Base-by-base conservation (phyloP, 2,888 invertebrate species). In the Tuta absoluta region DNA sequence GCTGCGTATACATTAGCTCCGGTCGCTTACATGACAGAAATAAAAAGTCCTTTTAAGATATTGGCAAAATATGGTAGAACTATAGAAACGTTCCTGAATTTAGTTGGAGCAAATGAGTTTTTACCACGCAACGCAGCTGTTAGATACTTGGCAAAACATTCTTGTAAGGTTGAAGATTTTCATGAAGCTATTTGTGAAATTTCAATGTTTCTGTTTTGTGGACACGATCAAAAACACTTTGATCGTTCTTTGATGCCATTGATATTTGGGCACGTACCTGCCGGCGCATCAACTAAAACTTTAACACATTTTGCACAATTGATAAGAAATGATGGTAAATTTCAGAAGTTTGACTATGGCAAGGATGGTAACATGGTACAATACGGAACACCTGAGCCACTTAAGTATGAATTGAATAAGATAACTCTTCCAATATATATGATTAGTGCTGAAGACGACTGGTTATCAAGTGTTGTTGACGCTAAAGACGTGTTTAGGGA, bases 211-310 rank as follows among this genome's bases (percentile, higher is more conserved):
- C 82, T 95, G 10, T 75, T 97, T 0, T 94, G 93, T 69, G 97
- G 97, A 0, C 94, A 94, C 73, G 96, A 95, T 81, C 86, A 91
- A 61, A 85, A 85, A 19, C 94, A 96, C 78, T 93, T 96, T 66
- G 95, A 96, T 75, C 83, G 93, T 91, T 91, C 93, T 41, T 80
- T 95, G 65, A 73, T 96, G 62, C 95, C 95, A 0, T 83, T 95
- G 0, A 94, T 96, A 68, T 77, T 95, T 38, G 89, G 91, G 11
- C 95, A 96, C 68, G 90, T 93, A 0, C 96, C 96, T 0, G 95
- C 96, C 0, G 96, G 96, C 0, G 93, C 95, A 0, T 96, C 96
- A 0, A 93, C 94, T 0, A 95, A 94, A 81, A 95, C 95, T 0
- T 74, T 96, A 11, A 79, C 95, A 0, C 97, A 97, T 81, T 95